Evolutionary conservation across 2,113 vertebrate species (phyloP).

Genomic region (Montifringilla adamsi): DNA sequence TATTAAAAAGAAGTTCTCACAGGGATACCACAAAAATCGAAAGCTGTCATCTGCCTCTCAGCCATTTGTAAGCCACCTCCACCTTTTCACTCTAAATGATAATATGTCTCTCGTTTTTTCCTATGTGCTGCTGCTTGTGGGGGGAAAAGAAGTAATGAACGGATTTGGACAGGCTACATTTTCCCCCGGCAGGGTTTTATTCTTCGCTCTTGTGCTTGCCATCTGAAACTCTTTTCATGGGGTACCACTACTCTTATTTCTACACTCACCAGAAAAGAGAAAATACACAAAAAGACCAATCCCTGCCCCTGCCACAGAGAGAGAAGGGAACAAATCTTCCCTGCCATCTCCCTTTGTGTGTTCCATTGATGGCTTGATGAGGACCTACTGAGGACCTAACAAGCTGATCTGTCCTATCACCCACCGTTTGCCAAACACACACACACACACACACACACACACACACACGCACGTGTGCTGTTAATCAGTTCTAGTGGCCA

Average conservation of each 20-base stretch:
- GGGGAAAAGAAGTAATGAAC: background rate
- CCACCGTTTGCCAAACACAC: background rate
- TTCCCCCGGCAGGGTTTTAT: background rate
- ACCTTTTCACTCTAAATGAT: background rate
- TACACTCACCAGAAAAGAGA: background rate
- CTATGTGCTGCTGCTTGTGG: background rate
- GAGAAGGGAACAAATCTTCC: background rate
- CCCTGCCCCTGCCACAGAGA: background rate
- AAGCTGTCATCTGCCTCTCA: background rate
- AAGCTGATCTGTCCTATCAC: background rate
- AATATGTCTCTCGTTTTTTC: background rate
- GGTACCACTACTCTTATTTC: background rate
- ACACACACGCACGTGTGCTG: background rate
- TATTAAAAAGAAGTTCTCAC: background rate
- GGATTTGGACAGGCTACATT: background rate
- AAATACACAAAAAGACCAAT: background rate
- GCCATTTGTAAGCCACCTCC: background rate
- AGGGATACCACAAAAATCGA: background rate
- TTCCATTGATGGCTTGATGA: background rate
- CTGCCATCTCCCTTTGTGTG: accelerated
- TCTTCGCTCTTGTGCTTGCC: background rate
- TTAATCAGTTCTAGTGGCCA: background rate
- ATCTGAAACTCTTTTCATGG: background rate
- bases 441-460: background rate
- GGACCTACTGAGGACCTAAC: background rate